phyloP scores from a whole-genome alignment of 2,113 vertebrate species.

The Neogobius melanostomus region DNA sequence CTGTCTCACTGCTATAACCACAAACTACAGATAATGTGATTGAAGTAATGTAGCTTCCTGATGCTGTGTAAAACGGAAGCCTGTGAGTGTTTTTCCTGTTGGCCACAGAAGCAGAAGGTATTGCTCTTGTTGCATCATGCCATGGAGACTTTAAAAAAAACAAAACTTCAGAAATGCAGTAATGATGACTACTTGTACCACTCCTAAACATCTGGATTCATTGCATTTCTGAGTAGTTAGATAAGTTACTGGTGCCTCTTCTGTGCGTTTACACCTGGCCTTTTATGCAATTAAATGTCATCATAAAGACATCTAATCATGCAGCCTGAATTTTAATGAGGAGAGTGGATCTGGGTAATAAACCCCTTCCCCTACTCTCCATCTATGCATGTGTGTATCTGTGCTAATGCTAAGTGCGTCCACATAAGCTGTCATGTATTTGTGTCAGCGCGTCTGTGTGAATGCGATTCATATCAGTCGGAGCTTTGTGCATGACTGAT shows the following conservation, averaged over 20 bases:
- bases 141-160: neutral
- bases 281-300: conserved; percentile 32
- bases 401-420: conserved; percentile 20
- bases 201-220: conserved; percentile 23
- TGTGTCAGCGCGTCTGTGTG: conserved; percentile 30
- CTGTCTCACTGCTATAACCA: neutral
- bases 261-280: conserved; percentile 40
- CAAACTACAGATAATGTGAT: neutral
- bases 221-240: neutral
- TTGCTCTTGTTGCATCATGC: neutral
- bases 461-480: conserved; percentile 62
- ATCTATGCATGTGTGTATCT: conserved; percentile 9
- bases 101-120: neutral
- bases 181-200: neutral
- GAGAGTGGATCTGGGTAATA: conserved; percentile 45
- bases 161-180: neutral
- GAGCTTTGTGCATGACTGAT: conserved; percentile 71
- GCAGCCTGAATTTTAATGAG: conserved; percentile 27
- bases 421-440: conserved; percentile 38
- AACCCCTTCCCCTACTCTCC: conserved; percentile 34
- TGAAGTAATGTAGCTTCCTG: neutral
- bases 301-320: conserved; percentile 22
- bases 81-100: neutral
- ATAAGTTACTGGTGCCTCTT: neutral
- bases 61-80: neutral